A percentile compares a stretch with the other conserved stretches of the same genome.
These are phyloP conservation scores for Diarsia mendica DNA, from an alignment of 2,888 invertebrate genomes.

Conservation along the genomic window DNA sequence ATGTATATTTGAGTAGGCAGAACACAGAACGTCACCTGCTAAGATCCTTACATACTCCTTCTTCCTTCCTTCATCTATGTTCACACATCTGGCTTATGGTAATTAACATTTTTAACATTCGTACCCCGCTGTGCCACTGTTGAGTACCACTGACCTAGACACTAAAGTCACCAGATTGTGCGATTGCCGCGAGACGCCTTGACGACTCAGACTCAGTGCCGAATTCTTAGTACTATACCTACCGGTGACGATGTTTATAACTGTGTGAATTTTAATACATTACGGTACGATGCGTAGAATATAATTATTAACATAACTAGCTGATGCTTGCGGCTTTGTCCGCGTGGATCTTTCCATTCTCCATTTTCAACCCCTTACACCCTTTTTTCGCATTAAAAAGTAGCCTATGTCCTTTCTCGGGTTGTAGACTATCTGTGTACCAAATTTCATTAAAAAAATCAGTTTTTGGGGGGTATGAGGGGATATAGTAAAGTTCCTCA, in stretches of 20 bases:
- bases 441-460: no score
- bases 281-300: slow-evolving; percentile 25
- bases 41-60: not conserved
- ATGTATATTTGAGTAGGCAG: not conserved
- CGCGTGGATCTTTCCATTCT: no score
- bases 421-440: no score
- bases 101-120: slow-evolving; percentile 19
- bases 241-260: slow-evolving; percentile 22
- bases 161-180: slow-evolving; percentile 3
- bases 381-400: no score
- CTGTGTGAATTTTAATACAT: slow-evolving; percentile 27
- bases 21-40: not conserved
- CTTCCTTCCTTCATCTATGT: not conserved
- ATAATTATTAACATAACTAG: not conserved
- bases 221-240: slow-evolving; percentile 26
- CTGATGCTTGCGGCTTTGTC: not conserved
- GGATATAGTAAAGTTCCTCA: no score
- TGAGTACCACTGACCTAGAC: slow-evolving; percentile 30
- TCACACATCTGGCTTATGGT: not conserved
- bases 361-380: no score
- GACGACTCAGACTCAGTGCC: slow-evolving; percentile 18
- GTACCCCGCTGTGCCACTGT: slow-evolving; percentile 3
- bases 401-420: no score
- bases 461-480: no score
- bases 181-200: slow-evolving; percentile 38